Evolutionary conservation across 2,113 vertebrate genomes (phyloP).

Genomic region (Pangasianodon gigas): DNA sequence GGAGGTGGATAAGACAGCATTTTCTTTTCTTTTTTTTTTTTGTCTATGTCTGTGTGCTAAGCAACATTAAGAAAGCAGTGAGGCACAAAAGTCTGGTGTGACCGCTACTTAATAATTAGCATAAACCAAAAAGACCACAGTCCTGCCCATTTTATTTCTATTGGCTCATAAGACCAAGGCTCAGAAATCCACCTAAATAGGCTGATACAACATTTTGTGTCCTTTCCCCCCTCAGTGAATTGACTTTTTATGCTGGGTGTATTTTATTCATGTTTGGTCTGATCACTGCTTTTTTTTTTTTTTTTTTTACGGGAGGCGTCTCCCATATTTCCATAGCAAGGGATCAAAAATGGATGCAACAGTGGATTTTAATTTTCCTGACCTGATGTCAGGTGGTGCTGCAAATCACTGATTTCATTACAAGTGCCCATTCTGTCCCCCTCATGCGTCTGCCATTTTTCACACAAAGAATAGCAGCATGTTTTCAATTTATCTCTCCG

Average conservation of each 20-base stretch:
- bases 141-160: neutral
- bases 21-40: neutral
- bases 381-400: conserved; percentile 45
- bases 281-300: neutral
- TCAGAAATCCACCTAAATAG: neutral
- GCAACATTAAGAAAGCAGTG: neutral
- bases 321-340: neutral
- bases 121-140: neutral
- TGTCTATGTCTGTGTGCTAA: neutral
- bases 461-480: conserved; percentile 23
- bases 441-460: neutral
- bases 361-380: conserved; percentile 52
- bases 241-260: neutral
- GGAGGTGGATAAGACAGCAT: neutral
- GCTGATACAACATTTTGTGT: neutral
- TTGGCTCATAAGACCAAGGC: neutral
- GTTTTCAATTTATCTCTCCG: conserved; percentile 23
- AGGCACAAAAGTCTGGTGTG: neutral
- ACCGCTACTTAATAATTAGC: neutral
- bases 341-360: neutral
- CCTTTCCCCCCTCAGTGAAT: neutral
- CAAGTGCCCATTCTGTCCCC: conserved; percentile 43
- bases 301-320: neutral
- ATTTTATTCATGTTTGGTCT: neutral
- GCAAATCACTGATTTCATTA: conserved; percentile 56